A percentile compares a stretch with the other conserved stretches of the same genome.
Conservation (phyloP, 2,113 vertebrate genomes). For the Anoura caudifer region DNA sequence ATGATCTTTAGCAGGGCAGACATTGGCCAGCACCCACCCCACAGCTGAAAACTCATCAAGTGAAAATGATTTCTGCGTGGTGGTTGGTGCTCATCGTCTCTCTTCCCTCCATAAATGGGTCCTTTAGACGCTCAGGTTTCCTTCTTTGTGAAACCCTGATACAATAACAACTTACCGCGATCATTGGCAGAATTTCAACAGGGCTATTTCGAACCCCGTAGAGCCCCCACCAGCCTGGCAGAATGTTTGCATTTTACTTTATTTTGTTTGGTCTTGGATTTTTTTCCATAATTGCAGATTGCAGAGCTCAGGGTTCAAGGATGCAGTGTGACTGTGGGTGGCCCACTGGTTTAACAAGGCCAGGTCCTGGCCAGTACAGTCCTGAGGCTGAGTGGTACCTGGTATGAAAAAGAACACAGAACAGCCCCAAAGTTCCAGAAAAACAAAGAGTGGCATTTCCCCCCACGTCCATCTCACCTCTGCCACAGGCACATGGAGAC, state of each 20-base stretch:
- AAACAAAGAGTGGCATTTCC: neutral
- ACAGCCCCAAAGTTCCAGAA: neutral
- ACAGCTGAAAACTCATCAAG: neutral
- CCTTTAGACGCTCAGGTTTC: slow-evolving; percentile 25
- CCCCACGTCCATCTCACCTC: neutral
- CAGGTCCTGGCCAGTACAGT: neutral
- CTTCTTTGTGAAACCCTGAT: neutral
- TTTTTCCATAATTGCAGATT: slow-evolving; percentile 11
- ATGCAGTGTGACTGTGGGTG: neutral
- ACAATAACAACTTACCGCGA: neutral
- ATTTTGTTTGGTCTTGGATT: slow-evolving; percentile 10
- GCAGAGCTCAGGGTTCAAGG: slow-evolving; percentile 4
- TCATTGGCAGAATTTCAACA: slow-evolving; percentile 48
- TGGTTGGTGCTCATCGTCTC: neutral
- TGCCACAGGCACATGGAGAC: neutral
- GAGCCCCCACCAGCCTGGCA: neutral
- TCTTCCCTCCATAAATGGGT: neutral
- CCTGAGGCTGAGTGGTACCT: neutral
- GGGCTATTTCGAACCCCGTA: slow-evolving; percentile 30
- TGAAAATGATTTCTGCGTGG: neutral
- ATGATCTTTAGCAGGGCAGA: neutral
- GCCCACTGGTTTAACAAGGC: neutral
- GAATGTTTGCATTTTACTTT: neutral
- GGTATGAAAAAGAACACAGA: neutral
- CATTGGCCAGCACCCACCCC: neutral